phyloP scores from a whole-genome alignment of 1,140 invertebrate species.

The Araneus ventricosus region DNA sequence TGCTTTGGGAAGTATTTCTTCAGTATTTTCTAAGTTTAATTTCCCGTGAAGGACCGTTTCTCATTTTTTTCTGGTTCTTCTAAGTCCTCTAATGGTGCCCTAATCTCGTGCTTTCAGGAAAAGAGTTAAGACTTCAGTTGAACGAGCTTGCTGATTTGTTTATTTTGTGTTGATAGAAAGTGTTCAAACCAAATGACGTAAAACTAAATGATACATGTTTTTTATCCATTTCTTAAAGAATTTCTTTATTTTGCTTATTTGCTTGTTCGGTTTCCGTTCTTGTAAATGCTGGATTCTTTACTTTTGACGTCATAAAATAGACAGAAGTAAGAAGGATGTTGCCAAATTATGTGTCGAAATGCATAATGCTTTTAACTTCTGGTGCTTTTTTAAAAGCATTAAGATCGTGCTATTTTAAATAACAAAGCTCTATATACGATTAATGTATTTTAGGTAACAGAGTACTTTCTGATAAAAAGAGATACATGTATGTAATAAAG shows the following conservation, averaged over 20 bases:
- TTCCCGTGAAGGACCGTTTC: slow-evolving; percentile 4
- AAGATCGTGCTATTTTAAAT: too few species aligned
- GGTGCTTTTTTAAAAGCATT: too few species aligned
- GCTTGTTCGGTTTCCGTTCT: background rate
- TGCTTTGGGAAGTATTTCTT: background rate
- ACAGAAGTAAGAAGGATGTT: too few species aligned
- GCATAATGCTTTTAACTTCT: too few species aligned
- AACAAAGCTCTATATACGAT: too few species aligned
- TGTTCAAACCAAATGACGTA: background rate
- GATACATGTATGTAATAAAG: too few species aligned
- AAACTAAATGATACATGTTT: background rate
- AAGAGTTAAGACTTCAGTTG: background rate
- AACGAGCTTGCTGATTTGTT: background rate
- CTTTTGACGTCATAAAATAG: background rate
- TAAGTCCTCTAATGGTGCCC: background rate
- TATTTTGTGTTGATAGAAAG: background rate
- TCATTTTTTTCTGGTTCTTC: background rate
- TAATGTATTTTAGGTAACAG: too few species aligned
- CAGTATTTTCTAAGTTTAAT: background rate
- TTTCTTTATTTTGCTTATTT: background rate
- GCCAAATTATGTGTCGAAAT: too few species aligned
- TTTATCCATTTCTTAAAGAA: background rate
- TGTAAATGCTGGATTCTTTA: background rate
- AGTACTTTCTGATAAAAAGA: too few species aligned
- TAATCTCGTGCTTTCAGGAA: background rate